Base-by-base conservation (phyloP, 2,888 invertebrate genomes). In the Tanytarsus gracilentus region DNA sequence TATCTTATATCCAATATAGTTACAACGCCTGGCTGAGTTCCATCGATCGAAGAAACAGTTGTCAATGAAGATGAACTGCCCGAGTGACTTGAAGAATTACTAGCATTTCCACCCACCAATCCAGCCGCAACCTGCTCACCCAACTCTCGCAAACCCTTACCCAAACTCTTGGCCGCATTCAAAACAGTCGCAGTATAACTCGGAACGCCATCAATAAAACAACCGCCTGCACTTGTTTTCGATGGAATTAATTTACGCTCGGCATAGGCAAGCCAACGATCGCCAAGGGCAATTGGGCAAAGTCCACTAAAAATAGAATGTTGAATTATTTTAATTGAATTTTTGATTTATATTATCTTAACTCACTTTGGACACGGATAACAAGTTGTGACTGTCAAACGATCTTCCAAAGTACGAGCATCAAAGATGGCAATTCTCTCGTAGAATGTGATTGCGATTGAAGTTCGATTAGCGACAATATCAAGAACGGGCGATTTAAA, bases 101-200 rank as follows among this genome's bases (percentile, higher is more conserved):
- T 72, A n/a, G 66, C 67, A 5, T 73, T 68, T 50, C 77, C 80
- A 33, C 91, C 93, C 0, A 91, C 88, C 52, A 95, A 74, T 68
- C 91, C 94, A 66, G 86, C 91, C 0, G 94, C 93, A 40, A 96
- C 91, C 49, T 87, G 91, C 74, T 95, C 95, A 11, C 95, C 89
- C 62, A 96, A 77, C 62, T 90, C 92, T 0, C 91, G 83, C 58
- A 96, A 74, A 0, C 94, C 94, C 72, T 93, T 91, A 62, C 94
- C 88, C 33, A 96, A 78, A 18, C 91, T 91, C 76, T 96, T 96
- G 16, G 96, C 96, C 1, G 94, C 95, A 74, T 94, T 91, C 8
- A 97, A 79, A 58, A 96, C 90, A 1, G 94, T 91, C 1, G 96
- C 95, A 49, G 95, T 94, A 67, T 89, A 89, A 70, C 88, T 88